Conservation (phyloP, 2,113 vertebrate genomes). For the Chrysemys picta region DNA sequence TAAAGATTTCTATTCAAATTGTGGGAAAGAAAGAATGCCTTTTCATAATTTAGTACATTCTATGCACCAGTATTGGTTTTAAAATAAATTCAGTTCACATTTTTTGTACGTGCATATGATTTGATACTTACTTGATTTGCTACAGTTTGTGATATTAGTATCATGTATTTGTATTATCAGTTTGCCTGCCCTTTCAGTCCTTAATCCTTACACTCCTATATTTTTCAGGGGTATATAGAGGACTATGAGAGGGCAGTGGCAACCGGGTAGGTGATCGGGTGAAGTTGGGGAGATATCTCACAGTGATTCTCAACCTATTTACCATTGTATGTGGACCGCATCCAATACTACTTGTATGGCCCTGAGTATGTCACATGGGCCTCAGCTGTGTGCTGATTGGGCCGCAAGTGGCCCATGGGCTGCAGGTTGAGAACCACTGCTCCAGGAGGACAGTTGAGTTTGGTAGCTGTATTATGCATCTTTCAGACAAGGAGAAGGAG, state of each 20-base stretch:
- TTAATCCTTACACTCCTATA: background rate
- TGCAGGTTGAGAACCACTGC: too few relatives aligned
- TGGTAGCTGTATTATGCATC: background rate
- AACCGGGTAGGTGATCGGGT: background rate
- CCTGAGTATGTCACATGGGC: too few relatives aligned
- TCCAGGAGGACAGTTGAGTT: background rate
- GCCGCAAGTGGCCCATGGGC: too few relatives aligned
- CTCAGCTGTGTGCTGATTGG: too few relatives aligned
- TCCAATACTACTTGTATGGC: too few relatives aligned
- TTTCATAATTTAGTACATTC: background rate
- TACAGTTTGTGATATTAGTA: fast-evolving
- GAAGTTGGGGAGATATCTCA: background rate
- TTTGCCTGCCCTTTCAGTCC: fast-evolving
- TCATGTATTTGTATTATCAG: background rate
- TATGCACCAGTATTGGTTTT: background rate
- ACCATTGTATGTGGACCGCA: background rate
- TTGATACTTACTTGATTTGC: background rate
- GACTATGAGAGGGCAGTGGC: background rate
- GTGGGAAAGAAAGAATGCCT: background rate
- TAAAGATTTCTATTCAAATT: constrained; percentile 4
- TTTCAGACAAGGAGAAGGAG: background rate
- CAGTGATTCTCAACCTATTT: background rate
- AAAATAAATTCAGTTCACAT: background rate
- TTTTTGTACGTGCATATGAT: background rate
- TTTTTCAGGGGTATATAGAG: background rate